A percentile compares a stretch with the other conserved stretches of the same genome.
phyloP scores from a whole-genome alignment of 2,113 vertebrate species.

The Thermophis baileyi region DNA sequence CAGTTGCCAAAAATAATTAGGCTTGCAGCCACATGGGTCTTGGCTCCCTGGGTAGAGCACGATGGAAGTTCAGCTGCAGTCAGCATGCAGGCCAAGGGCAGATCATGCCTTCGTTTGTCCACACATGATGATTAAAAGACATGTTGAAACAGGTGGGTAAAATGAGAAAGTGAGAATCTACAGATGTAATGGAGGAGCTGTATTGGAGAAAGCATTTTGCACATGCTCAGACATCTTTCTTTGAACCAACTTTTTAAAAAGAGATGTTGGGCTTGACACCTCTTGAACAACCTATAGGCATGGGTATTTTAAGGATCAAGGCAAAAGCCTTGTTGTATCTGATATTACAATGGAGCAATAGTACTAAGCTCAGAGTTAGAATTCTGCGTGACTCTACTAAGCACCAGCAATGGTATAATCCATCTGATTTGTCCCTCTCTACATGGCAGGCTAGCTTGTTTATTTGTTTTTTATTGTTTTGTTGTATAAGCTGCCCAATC shows the following conservation, averaged over 20 bases:
- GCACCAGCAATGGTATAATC: not conserved
- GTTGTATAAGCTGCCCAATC: not conserved
- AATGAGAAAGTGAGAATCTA: not conserved
- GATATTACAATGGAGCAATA: not conserved
- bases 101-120: not conserved
- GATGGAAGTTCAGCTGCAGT: not conserved
- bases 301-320: not conserved
- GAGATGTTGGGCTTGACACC: not conserved
- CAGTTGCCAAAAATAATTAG: constrained; percentile 21
- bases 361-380: not conserved
- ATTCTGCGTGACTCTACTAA: not conserved
- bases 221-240: not conserved
- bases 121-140: not conserved
- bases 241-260: not conserved
- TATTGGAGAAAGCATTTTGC: not conserved
- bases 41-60: not conserved
- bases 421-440: not conserved
- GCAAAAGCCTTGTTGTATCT: not conserved
- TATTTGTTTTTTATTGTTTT: not conserved
- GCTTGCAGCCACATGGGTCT: not conserved
- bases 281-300: not conserved
- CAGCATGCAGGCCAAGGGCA: not conserved
- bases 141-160: not conserved
- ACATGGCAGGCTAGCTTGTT: not conserved
- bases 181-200: not conserved